Percentiles rank a stretch among this genome's conserved stretches.
phyloP scores from a whole-genome alignment of 2,113 vertebrate genomes.

The Ellobius talpinus region DNA sequence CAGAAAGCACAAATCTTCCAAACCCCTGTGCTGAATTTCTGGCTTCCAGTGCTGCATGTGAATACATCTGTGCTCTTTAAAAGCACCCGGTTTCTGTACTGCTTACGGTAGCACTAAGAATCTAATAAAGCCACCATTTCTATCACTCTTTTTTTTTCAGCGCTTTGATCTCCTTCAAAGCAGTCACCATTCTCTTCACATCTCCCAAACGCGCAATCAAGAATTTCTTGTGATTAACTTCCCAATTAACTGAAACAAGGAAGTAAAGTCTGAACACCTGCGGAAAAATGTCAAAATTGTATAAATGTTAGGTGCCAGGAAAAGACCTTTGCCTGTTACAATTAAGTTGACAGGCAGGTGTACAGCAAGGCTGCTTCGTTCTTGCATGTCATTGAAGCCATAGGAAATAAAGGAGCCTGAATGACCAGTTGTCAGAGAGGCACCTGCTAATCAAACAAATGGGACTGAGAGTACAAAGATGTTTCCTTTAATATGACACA shows the following conservation, averaged over 20 bases:
- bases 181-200: background rate
- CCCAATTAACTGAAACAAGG: slow-evolving; percentile 51
- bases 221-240: slow-evolving; percentile 27
- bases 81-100: fast-evolving
- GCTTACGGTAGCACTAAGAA: fast-evolving
- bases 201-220: background rate
- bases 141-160: fast-evolving
- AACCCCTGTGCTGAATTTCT: background rate
- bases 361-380: background rate
- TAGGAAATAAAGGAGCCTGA: background rate
- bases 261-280: slow-evolving; percentile 7
- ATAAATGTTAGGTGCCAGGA: background rate
- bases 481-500: background rate
- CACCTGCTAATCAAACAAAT: background rate
- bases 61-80: background rate
- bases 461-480: background rate
- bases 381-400: background rate
- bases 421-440: background rate
- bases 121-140: background rate
- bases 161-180: slow-evolving; percentile 41
- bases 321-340: background rate
- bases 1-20: background rate
- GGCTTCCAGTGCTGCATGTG: background rate
- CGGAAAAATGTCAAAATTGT: slow-evolving; percentile 31
- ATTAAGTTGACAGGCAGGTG: background rate